Evolutionary conservation across 2,113 vertebrate species (phyloP), one percentile per base, ranked within the genome.

Genomic region (Nipponia nippon): DNA sequence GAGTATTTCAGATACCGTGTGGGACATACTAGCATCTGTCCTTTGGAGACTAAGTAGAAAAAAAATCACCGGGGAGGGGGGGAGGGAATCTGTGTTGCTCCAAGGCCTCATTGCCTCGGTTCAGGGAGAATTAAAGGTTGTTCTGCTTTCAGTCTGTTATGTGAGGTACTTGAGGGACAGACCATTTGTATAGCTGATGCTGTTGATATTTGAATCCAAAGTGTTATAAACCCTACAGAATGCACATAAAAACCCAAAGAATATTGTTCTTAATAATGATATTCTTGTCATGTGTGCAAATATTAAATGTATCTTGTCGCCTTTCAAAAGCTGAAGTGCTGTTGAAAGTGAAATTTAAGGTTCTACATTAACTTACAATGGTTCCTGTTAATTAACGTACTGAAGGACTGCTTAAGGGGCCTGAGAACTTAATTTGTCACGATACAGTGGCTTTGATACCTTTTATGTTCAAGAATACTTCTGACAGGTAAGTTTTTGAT

Each of bases 241-340:
- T 84, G 99, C 99, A 99, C 98, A 98, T 98, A 97, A 98, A 99
- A 98, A 99, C 99, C 98, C 98, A 99, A 99, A 98, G 98, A 90
- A 97, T 96, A 79, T 94, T 87, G 92, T 97, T 97, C 65, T 62
- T 38, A 3, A 58, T 96, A 98, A 97, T 84, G 66, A 98, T 80
- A 96, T 98, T 98, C 98, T 98, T 98, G 98, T 98, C 96, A 86
- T 98, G 93, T 96, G 98, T 99, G 99, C 99, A 61, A 9, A 99
- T 92, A 99, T 84, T 53, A 98, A 90, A 27, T 23, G 98, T 75
- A 96, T 97, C 98, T 98, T 96, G 99, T 99, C 99, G 99, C 99
- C 99, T 99, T 99, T 99, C 98, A 92, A 97, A 90, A 93, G 97
- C 98, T 98, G 96, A 90, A 0, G 98, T 99, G 99, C 96, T 96